These are phyloP conservation scores for Telmatherina bonti DNA, from an alignment of 2,797 vertebrate species.

Conservation along the genomic window DNA sequence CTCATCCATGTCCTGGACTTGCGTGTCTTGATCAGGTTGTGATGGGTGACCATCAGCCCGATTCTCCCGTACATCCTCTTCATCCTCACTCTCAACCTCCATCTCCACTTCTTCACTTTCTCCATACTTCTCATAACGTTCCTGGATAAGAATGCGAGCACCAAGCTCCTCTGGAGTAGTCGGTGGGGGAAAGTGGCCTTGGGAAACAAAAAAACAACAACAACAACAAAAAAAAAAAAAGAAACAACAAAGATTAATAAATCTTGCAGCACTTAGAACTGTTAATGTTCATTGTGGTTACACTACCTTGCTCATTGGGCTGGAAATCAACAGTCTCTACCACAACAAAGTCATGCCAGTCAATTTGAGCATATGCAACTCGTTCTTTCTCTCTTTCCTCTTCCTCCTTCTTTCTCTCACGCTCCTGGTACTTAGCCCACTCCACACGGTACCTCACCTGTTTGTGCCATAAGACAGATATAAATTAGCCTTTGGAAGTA, in stretches of 20 bases:
- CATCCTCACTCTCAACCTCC: conserved; percentile 99
- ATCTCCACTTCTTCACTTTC: conserved; percentile 99
- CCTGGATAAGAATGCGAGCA: conserved; percentile 97
- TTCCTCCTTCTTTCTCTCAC: conserved; percentile 97
- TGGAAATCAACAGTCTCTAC: conserved; percentile 99
- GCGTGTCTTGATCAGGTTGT: conserved; percentile 96
- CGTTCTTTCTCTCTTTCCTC: conserved; percentile 97
- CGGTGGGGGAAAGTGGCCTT: conserved; percentile 98
- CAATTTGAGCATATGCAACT: conserved; percentile 97
- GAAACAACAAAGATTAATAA: neutral
- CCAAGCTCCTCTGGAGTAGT: conserved; percentile 97
- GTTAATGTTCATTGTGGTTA: neutral
- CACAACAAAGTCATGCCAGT: conserved; percentile 99
- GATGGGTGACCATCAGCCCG: conserved; percentile 84
- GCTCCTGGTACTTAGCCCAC: conserved; percentile 99
- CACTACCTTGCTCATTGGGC: conserved; percentile 94
- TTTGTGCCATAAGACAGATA: conserved; percentile 16
- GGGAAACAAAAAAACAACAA: neutral
- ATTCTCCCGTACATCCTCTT: conserved; percentile 88
- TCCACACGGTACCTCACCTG: conserved; percentile 97
- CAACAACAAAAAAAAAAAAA: no score
- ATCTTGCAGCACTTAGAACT: neutral
- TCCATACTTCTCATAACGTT: conserved; percentile 98
- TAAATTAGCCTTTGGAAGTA: conserved; percentile 23
- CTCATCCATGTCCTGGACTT: conserved; percentile 99